phyloP scores from a whole-genome alignment of 2,888 invertebrate species.

The Phasia obesa region DNA sequence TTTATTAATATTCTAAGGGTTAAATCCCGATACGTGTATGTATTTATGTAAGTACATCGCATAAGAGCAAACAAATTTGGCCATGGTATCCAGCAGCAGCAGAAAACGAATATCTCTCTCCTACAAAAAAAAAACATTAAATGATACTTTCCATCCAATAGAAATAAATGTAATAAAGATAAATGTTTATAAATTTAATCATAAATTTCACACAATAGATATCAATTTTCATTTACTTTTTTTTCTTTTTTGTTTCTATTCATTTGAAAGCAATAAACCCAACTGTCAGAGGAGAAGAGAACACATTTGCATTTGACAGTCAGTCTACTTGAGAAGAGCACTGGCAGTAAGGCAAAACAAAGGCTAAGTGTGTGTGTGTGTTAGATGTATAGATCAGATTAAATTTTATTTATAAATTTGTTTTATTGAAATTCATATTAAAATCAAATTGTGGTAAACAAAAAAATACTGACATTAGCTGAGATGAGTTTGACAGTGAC shows the following conservation, averaged over 20 bases:
- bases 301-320: conserved; percentile 54
- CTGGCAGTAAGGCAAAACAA: not conserved
- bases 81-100: too few species aligned
- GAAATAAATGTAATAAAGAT: conserved; percentile 35
- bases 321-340: conserved; percentile 23
- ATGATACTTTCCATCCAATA: conserved; percentile 19
- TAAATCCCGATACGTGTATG: too few species aligned
- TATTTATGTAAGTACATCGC: too few species aligned
- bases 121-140: conserved; percentile 6
- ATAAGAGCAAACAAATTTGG: too few species aligned
- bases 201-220: conserved; percentile 45
- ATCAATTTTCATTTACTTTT: conserved; percentile 11
- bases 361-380: not conserved
- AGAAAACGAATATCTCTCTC: too few species aligned
- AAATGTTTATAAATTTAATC: conserved; percentile 37
- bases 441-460: not conserved
- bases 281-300: conserved; percentile 17
- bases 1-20: too few species aligned
- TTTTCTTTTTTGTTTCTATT: conserved; percentile 2
- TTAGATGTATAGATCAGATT: conserved; percentile 18
- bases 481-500: not conserved
- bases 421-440: not conserved
- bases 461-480: not conserved
- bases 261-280: conserved; percentile 42
- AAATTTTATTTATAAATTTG: conserved; percentile 11